Base-by-base conservation (phyloP, 2,888 invertebrate species). In the Ligdia adustata region DNA sequence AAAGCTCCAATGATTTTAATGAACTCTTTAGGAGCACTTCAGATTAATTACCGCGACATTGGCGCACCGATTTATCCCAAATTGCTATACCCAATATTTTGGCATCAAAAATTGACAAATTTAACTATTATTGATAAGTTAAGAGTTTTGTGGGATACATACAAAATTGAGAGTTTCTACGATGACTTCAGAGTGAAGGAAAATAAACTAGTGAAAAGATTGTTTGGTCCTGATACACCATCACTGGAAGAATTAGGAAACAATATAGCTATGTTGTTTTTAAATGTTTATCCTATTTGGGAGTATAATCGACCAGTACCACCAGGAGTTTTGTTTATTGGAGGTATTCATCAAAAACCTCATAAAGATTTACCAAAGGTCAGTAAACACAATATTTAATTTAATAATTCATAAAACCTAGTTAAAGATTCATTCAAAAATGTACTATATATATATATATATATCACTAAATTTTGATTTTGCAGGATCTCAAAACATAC, bases 211-310 rank as follows among this genome's bases (percentile, higher is more conserved):
- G 26, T 66, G 1, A 58, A 37, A 16, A 55, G 51, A 43, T 13
- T 58, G 16, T 67, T 73, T 44, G 79, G 76, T 0, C 15, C 55
- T 3, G 55, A 69, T 13, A 15, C 61, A 0, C 70, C 77, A 0
- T 1, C 38, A 3, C 9, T 69, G 2, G 31, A 9, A 2, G 68
- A 72, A 24, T 48, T 78, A 1, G 45, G 44, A 13, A 52, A 64
- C 12, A 74, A 68, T 37, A 62, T 82, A 7, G 76, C 79, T 32
- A 64, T 90, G 72, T 37, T 89, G 12, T 78, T 91, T 44, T 34
- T 87, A 1, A 90, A 90, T 52, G 55, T 67, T 0, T 76, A 88
- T 60, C 77, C 82, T 0, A 53, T 81, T 14, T 79, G 77, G 61
- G 72, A 73, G 6, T 60, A 62, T 1, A 72, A 67, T 38, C 64